Percentiles rank a stretch among this genome's conserved stretches.
These are phyloP conservation scores for Thaleichthys pacificus DNA, from an alignment of 2,797 vertebrate species.

Conservation along the genomic window DNA sequence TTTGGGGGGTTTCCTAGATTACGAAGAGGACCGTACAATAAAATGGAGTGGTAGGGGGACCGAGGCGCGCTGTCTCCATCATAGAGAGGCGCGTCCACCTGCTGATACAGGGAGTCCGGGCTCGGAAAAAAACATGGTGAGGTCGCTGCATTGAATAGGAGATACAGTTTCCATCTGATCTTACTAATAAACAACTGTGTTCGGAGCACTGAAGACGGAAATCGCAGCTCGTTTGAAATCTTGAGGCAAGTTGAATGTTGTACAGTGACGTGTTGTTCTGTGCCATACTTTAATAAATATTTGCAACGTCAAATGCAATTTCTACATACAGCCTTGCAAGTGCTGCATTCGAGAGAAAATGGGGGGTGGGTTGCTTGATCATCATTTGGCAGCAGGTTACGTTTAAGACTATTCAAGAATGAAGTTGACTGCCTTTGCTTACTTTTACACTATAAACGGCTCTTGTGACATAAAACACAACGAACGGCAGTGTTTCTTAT, in stretches of 20 bases:
- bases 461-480: slow-evolving; percentile 1
- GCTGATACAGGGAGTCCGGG: slow-evolving; percentile 61
- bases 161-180: slow-evolving; percentile 16
- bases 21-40: slow-evolving; percentile 43
- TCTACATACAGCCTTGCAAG: slow-evolving; percentile 9
- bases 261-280: neutral
- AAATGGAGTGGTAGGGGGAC: slow-evolving; percentile 55
- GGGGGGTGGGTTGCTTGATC: slow-evolving; percentile 22
- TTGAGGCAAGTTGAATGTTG: slow-evolving; percentile 41
- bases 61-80: slow-evolving; percentile 41
- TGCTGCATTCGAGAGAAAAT: slow-evolving; percentile 38
- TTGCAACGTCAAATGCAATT: slow-evolving; percentile 10
- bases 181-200: slow-evolving; percentile 20
- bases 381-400: neutral
- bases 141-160: slow-evolving; percentile 38
- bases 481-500: neutral
- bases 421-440: neutral
- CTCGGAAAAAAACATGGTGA: slow-evolving; percentile 61
- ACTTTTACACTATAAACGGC: slow-evolving; percentile 6
- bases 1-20: slow-evolving; percentile 43
- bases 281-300: slow-evolving; percentile 4
- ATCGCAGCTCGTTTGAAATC: slow-evolving; percentile 28
- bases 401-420: neutral
- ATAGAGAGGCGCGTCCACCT: slow-evolving; percentile 71
- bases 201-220: slow-evolving; percentile 22